Evolutionary conservation across 2,888 invertebrate species (phyloP).

Genomic region (Corbicula japonica): DNA sequence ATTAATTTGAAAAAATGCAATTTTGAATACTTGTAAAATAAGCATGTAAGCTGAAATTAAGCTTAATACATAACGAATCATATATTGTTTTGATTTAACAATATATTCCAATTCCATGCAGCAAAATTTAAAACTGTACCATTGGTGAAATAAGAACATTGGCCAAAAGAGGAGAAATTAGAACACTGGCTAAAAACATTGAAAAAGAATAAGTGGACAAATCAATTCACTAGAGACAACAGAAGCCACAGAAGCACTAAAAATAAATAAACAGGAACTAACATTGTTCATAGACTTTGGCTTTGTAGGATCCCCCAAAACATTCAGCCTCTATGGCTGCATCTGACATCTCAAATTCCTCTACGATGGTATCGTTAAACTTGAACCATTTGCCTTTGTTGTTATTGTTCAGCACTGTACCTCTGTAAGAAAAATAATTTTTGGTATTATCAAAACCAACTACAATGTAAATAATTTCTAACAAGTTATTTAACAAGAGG

Average conservation of each 20-base stretch:
- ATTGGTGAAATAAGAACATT: background rate
- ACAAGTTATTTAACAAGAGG: too few species aligned
- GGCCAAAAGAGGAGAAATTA: background rate
- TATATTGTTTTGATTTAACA: too few species aligned
- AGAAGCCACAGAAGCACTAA: background rate
- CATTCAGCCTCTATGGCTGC: slow-evolving; percentile 87
- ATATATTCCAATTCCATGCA: too few species aligned
- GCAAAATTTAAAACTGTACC: too few species aligned
- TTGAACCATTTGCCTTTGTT: slow-evolving; percentile 87
- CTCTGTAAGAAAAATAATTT: slow-evolving; percentile 81
- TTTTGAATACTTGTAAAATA: too few species aligned
- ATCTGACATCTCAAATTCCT: slow-evolving; percentile 87
- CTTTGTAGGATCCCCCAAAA: slow-evolving; percentile 88
- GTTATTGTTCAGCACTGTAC: slow-evolving; percentile 85
- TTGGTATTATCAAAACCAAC: too few species aligned
- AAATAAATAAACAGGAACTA: slow-evolving; percentile 34
- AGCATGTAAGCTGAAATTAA: too few species aligned
- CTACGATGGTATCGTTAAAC: slow-evolving; percentile 88
- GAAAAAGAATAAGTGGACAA: background rate
- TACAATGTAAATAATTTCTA: too few species aligned
- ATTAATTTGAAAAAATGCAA: too few species aligned
- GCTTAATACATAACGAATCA: too few species aligned
- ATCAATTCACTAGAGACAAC: background rate
- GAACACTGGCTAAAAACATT: background rate
- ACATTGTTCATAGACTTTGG: slow-evolving; percentile 86